A percentile compares a stretch with the other conserved stretches of the same genome.
Conservation (phyloP, 2,888 invertebrate genomes). For the Alloplasta piceator region DNA sequence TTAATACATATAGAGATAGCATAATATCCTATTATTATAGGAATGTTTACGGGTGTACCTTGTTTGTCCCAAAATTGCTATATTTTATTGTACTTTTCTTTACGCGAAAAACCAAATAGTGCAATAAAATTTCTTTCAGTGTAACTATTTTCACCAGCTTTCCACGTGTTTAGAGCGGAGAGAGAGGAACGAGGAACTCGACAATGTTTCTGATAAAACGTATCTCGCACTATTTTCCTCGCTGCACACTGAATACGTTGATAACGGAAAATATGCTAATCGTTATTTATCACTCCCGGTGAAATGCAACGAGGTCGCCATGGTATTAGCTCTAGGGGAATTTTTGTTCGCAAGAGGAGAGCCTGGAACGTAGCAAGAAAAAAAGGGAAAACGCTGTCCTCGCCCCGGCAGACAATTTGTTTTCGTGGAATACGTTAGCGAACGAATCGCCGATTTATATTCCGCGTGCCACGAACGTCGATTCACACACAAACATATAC, state of each 20-base stretch:
- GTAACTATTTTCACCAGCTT: background rate
- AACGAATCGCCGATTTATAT: slow-evolving; percentile 57
- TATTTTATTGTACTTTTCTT: no score
- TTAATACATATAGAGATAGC: no score
- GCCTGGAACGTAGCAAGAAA: background rate
- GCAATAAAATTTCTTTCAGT: no score
- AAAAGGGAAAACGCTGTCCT: slow-evolving; percentile 10
- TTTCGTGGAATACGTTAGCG: slow-evolving; percentile 55
- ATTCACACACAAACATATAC: background rate
- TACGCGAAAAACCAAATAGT: no score
- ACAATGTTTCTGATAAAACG: slow-evolving; percentile 1
- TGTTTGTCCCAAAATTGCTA: no score
- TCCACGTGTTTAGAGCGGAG: background rate
- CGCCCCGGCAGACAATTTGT: slow-evolving; percentile 48
- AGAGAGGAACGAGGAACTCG: background rate
- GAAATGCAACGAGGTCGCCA: slow-evolving; percentile 18
- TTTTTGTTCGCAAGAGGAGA: slow-evolving; percentile 22
- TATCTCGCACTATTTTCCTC: background rate
- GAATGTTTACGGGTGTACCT: no score
- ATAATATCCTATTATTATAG: no score
- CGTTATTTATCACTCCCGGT: slow-evolving; percentile 52
- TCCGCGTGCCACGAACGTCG: slow-evolving; percentile 37
- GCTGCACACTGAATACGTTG: slow-evolving; percentile 12
- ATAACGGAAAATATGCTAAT: slow-evolving; percentile 57
- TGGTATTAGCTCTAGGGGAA: slow-evolving; percentile 1